Percentiles rank a stretch among this genome's conserved stretches.
These are phyloP conservation scores for Rhadinocentrus ornatus DNA, from an alignment of 2,797 vertebrate species.

Conservation along the genomic window DNA sequence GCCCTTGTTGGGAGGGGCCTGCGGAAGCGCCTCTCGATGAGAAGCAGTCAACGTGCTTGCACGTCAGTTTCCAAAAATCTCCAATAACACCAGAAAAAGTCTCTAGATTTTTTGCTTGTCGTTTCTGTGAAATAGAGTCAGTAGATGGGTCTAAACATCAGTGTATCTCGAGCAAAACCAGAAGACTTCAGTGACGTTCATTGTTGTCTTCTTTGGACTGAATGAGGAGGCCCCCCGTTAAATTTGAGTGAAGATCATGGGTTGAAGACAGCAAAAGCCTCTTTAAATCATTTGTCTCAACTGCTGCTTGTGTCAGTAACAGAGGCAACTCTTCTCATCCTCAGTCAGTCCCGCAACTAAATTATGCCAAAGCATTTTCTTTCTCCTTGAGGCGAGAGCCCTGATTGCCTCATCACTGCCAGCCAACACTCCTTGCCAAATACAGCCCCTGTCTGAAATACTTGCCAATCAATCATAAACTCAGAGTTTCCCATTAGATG, in stretches of 20 bases:
- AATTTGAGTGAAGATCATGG: neutral
- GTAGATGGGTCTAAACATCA: too few relatives aligned
- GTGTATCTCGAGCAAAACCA: neutral
- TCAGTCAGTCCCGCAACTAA: slow-evolving; percentile 52
- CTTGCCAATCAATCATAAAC: slow-evolving; percentile 77
- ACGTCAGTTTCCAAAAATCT: too few relatives aligned
- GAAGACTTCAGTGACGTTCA: neutral
- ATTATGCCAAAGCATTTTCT: slow-evolving; percentile 70
- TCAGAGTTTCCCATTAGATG: slow-evolving; percentile 63
- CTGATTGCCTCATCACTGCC: slow-evolving; percentile 76
- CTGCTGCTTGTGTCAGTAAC: slow-evolving; percentile 37
- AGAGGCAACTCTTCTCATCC: slow-evolving; percentile 49
- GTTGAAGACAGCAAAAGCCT: neutral
- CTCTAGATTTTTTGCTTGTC: too few relatives aligned
- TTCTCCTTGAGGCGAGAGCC: slow-evolving; percentile 62
- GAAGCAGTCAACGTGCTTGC: too few relatives aligned
- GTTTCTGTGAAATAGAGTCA: too few relatives aligned
- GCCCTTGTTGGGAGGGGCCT: too few relatives aligned
- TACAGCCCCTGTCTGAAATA: slow-evolving; percentile 68
- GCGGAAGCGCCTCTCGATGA: too few relatives aligned
- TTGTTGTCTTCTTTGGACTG: neutral
- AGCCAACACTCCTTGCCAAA: slow-evolving; percentile 66
- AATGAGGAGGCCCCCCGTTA: neutral
- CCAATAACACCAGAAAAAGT: too few relatives aligned
- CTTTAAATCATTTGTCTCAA: slow-evolving; percentile 28